Base-by-base conservation (phyloP, 2,888 invertebrate genomes). In the Idaea straminata region DNA sequence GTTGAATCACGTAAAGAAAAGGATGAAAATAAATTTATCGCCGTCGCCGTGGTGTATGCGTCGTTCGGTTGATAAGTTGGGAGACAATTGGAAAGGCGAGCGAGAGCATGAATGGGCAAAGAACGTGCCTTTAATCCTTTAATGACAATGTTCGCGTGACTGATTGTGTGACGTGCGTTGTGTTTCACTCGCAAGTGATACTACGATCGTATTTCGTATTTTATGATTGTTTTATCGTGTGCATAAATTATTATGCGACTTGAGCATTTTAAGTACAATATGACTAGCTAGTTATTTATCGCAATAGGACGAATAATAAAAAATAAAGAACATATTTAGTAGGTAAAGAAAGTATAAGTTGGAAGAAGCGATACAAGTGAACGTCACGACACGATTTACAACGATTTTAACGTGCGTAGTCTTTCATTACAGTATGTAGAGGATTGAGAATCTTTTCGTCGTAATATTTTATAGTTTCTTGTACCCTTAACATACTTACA, bases 21-120 rank as follows among this genome's bases (percentile, higher is more conserved):
- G 92, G 92, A 92, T 91, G 84, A 86, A 87, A 83, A 82, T 86
- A 92, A 92, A 92, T 92, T 89, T 89, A 89, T 91, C 92, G 85
- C 84, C 80, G 86, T 89, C 89, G 89, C 81, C 79, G 78, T 38
- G 75, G 80, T 81, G 84, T 84, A 84, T 82, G 81, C 77, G 83
- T 77, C 79, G 75, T 72, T 47, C 72, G 80, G 77, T 79, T 84
- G 86, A 86, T 86, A 86, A 85, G 84, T 84, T 79, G 77, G 82
- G 82, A 86, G 86, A 87, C 84, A 83, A 83, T 84, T 83, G 80
- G 81, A 79, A 77, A 73, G 75, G 73, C 70, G 66, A 59, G 79
- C 79, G 83, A 86, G 83, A 83, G 85, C 85, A 88, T 91, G 89
- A 91, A 92, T 90, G 91, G 83, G 86, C 75, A 80, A 74, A 79